Evolutionary conservation across 2,797 vertebrate genomes (phyloP).

Genomic region (Melanogrammus aeglefinus): DNA sequence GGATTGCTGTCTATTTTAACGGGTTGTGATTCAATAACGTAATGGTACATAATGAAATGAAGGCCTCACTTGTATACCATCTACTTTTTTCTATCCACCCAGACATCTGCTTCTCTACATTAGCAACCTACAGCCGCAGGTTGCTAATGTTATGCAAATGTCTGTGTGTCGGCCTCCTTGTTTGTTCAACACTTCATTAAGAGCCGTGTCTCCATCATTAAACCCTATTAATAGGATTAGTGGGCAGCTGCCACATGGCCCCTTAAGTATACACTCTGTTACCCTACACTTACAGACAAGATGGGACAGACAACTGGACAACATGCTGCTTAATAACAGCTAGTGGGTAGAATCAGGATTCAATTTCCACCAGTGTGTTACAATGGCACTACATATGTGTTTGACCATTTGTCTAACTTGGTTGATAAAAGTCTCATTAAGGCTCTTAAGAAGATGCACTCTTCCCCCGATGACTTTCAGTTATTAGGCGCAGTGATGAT

Average conservation of each 20-base stretch:
- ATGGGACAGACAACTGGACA: neutral
- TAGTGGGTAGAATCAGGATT: neutral
- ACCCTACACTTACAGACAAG: slow-evolving; percentile 12
- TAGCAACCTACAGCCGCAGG: neutral
- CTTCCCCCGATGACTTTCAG: neutral
- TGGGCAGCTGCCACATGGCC: slow-evolving; percentile 56
- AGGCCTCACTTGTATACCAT: neutral
- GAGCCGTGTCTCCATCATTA: slow-evolving; percentile 49
- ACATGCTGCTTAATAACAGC: neutral
- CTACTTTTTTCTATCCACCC: neutral
- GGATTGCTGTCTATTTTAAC: neutral
- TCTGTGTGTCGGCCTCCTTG: neutral
- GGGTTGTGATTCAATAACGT: neutral
- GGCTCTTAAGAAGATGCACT: neutral
- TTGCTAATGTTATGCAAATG: neutral
- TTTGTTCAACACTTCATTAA: slow-evolving; percentile 37
- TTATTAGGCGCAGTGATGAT: neutral
- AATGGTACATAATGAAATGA: neutral
- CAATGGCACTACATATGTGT: neutral
- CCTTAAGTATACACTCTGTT: slow-evolving; percentile 11
- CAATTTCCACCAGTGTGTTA: neutral
- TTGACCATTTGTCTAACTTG: neutral
- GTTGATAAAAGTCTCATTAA: neutral
- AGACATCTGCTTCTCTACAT: neutral
- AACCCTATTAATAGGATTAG: slow-evolving; percentile 61